Base-by-base conservation (phyloP, 2,888 invertebrate genomes). In the Cephus nigrinus region DNA sequence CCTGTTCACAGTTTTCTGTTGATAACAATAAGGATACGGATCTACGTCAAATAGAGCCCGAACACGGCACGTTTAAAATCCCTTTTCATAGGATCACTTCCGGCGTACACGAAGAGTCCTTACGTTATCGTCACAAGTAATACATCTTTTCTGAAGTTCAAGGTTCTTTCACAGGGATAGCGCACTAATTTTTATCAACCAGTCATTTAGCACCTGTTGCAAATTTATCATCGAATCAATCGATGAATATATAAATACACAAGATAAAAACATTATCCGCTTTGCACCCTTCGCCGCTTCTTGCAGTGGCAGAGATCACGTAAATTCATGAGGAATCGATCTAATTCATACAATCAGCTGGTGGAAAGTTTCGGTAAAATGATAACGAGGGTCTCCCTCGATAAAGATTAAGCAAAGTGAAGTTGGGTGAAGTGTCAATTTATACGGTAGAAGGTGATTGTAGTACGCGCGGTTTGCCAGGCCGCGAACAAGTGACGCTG, bases 401-500 rank as follows among this genome's bases (percentile, higher is more conserved):
- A 55, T 23, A 55, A 55, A 23, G 40, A 55, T 55, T 9, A 23
- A 55, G 40, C 40, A 55, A 23, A 55, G 40, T 9, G 40, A 55
- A 55, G 9, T 55, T 55, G 2, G 2, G 5, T 15, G 40, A 40
- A 23, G 40, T 55, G 5, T 1, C 40, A 55, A 55, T 23, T 55
- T 23, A 23, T 55, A 55, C 40, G 23, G 40, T 55, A 55, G 23
- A 55, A 55, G 40, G 23, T 23, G 40, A 40, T 55, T 55, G 40
- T 23, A 55, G 40, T 55, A 55, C 78, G 79, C 80, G 82, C 85
- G 82, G 79, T 79, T 86, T 83, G 84, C 80, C 80, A 80, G 84
- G 82, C 82, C 78, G 83, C 84, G 83, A 80, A 82, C 85, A 84
- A 88, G 81, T 88, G 88, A 85, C 81, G 85, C 69, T 69, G 74